phyloP scores from a whole-genome alignment of 2,797 vertebrate species.

The Echiichthys vipera region DNA sequence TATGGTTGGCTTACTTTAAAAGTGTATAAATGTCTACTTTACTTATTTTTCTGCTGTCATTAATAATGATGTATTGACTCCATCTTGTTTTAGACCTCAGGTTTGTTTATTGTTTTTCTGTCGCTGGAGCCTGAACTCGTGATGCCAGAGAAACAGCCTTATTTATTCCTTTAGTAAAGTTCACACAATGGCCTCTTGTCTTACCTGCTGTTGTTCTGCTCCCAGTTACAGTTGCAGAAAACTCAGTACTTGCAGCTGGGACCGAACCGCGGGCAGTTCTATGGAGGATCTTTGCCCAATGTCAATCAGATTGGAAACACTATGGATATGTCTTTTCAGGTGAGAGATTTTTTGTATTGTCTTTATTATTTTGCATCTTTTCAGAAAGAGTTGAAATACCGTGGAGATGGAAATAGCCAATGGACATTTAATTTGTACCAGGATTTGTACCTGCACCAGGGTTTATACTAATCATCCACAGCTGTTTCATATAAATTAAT shows the following conservation, averaged over 20 bases:
- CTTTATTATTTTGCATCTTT: neutral
- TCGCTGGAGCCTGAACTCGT: neutral
- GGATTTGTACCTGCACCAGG: too few species aligned
- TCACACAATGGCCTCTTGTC: neutral
- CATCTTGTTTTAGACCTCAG: neutral
- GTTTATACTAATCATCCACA: slow-evolving; percentile 6
- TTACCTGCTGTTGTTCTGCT: slow-evolving; percentile 23
- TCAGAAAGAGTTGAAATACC: neutral
- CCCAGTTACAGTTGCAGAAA: slow-evolving; percentile 95
- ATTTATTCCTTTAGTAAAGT: slow-evolving; percentile 1
- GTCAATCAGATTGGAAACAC: slow-evolving; percentile 96
- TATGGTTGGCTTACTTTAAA: neutral
- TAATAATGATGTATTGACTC: neutral
- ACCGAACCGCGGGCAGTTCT: slow-evolving; percentile 95
- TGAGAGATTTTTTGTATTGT: slow-evolving; percentile 68
- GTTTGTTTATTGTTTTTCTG: neutral
- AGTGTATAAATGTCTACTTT: neutral
- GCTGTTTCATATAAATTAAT: slow-evolving; percentile 15
- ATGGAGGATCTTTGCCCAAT: slow-evolving; percentile 96
- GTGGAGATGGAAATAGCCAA: neutral
- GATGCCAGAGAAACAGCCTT: neutral
- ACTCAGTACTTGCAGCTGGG: slow-evolving; percentile 97
- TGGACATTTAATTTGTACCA: slow-evolving; percentile 9
- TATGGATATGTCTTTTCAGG: slow-evolving; percentile 94
- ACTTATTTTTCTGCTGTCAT: neutral